These are phyloP conservation scores for Cladopsammia gracilis DNA, from an alignment of 64 coral and sea anemone genomes.

Conservation along the genomic window DNA sequence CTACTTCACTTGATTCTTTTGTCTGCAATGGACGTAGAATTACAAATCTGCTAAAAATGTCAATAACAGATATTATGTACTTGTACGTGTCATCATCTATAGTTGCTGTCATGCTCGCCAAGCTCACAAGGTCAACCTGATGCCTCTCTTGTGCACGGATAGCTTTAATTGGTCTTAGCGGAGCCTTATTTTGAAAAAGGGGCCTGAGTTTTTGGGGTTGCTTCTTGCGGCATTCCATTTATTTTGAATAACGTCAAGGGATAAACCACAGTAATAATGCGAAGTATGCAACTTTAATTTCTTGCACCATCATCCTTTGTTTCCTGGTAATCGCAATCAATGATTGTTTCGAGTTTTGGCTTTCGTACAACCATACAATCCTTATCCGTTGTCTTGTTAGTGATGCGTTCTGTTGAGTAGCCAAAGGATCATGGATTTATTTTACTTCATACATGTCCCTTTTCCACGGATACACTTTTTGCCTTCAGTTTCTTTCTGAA, in stretches of 20 bases:
- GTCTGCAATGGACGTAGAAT: background rate
- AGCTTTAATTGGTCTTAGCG: conserved; percentile 20
- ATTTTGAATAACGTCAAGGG: conserved; percentile 2
- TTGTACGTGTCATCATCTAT: conserved; percentile 32
- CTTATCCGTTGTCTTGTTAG: background rate
- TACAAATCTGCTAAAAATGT: conserved; percentile 61
- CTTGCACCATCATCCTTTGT: conserved; percentile 23
- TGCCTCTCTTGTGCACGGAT: conserved; percentile 40
- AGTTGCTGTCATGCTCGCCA: conserved; percentile 29
- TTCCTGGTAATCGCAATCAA: background rate
- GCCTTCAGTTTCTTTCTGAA: background rate
- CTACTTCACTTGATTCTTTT: conserved; percentile 30
- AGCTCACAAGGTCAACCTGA: conserved; percentile 40
- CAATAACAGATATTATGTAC: conserved; percentile 58
- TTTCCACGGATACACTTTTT: conserved; percentile 19
- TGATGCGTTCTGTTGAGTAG: background rate
- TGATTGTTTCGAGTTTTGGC: background rate
- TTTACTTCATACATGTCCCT: conserved; percentile 3
- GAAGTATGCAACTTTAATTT: background rate
- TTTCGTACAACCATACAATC: background rate
- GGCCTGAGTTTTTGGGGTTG: background rate
- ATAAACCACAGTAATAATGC: conserved; percentile 31
- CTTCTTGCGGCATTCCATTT: conserved; percentile 35
- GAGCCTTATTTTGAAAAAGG: conserved; percentile 60
- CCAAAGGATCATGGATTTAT: background rate